Conservation (phyloP, 1,140 invertebrate species). For the Procambarus virginalis region DNA sequence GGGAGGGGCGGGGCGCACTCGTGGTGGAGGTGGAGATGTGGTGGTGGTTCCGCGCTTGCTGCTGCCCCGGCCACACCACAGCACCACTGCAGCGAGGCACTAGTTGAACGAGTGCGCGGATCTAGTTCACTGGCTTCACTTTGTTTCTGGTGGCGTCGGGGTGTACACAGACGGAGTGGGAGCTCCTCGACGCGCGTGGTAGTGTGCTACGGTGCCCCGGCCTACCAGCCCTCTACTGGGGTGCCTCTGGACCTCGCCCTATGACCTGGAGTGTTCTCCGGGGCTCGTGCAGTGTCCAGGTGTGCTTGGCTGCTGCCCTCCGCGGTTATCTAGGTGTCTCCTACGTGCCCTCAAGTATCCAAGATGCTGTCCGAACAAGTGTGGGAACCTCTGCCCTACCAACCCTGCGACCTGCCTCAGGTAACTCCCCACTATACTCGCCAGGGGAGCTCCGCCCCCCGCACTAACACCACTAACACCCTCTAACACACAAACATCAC, state of each 20-base stretch:
- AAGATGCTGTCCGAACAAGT: conserved; percentile 60
- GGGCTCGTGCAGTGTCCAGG: conserved; percentile 12
- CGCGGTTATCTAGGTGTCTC: background rate
- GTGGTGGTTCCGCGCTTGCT: conserved; percentile 16
- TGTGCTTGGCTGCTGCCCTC: background rate
- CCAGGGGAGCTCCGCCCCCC: conserved; percentile 18
- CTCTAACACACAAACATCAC: conserved; percentile 12
- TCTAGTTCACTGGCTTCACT: conserved; percentile 66
- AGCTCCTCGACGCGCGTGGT: conserved; percentile 12
- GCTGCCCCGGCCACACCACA: conserved; percentile 29
- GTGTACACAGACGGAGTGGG: conserved; percentile 10
- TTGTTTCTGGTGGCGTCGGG: conserved; percentile 43
- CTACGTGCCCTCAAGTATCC: conserved; percentile 23
- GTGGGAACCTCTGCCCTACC: conserved; percentile 62
- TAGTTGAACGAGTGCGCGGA: conserved; percentile 66
- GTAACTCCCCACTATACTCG: conserved; percentile 26
- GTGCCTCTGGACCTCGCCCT: background rate
- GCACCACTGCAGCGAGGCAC: conserved; percentile 50
- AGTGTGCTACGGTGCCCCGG: conserved; percentile 23
- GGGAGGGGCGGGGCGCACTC: conserved; percentile 40
- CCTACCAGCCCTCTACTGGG: conserved; percentile 10
- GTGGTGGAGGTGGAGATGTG: conserved; percentile 36
- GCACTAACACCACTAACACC: conserved; percentile 42
- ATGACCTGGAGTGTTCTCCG: conserved; percentile 35
- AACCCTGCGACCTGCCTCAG: conserved; percentile 63